Evolutionary conservation across 1,140 invertebrate genomes (phyloP).

Genomic region (Doryteuthis pealeii): DNA sequence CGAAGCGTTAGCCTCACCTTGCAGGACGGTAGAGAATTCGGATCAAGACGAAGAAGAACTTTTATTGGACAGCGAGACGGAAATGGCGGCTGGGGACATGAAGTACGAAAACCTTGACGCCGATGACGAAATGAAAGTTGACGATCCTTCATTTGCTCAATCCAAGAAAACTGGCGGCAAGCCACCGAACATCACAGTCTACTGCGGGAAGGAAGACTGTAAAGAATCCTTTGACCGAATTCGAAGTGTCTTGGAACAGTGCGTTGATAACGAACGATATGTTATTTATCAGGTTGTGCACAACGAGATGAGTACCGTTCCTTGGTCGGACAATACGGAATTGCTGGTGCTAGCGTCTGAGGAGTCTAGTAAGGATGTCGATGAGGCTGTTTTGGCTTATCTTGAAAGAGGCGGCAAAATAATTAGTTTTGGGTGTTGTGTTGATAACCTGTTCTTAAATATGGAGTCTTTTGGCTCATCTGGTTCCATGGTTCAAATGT

Average conservation of each 20-base stretch:
- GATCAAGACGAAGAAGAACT: neutral
- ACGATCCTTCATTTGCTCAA: neutral
- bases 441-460: conserved; percentile 76
- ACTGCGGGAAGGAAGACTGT: conserved; percentile 71
- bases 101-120: neutral
- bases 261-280: conserved; percentile 76
- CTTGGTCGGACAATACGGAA: conserved; percentile 74
- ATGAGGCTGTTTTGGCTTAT: conserved; percentile 71
- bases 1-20: neutral
- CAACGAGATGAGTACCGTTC: conserved; percentile 66
- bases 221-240: conserved; percentile 71
- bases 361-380: conserved; percentile 68
- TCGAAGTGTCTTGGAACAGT: conserved; percentile 68
- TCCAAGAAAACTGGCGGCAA: conserved; percentile 48
- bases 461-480: conserved; percentile 41
- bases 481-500: neutral
- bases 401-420: conserved; percentile 72
- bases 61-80: neutral
- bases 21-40: neutral
- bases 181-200: conserved; percentile 81
- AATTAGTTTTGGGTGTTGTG: conserved; percentile 73
- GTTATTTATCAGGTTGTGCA: conserved; percentile 72
- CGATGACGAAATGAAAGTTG: neutral
- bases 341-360: conserved; percentile 76
- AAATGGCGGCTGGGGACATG: neutral